These are phyloP conservation scores for Synaphobranchus kaupii DNA, from an alignment of 2,797 vertebrate genomes.

Conservation along the genomic window DNA sequence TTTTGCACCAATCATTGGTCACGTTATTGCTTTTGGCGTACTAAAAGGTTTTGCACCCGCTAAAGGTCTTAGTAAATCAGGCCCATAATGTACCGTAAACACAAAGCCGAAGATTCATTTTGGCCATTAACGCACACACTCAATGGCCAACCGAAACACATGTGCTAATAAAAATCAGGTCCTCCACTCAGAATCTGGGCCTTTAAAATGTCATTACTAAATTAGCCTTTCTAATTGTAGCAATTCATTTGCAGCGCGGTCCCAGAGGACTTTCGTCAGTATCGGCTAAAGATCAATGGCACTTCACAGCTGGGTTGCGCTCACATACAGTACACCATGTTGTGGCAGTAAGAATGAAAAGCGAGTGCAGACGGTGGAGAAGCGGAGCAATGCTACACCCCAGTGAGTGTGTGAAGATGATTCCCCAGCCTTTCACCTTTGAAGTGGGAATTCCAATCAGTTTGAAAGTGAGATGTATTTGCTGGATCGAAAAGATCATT, in stretches of 20 bases:
- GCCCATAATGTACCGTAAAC: not conserved
- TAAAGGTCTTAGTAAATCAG: no score
- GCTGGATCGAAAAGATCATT: not conserved
- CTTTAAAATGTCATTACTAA: slow-evolving; percentile 47
- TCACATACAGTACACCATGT: not conserved
- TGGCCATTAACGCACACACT: not conserved
- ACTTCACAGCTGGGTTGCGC: slow-evolving; percentile 23
- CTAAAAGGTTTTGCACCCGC: no score
- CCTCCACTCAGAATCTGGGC: slow-evolving; percentile 39
- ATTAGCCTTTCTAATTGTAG: slow-evolving; percentile 55
- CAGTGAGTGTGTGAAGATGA: not conserved
- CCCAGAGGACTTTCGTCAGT: slow-evolving; percentile 39
- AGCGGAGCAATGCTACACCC: not conserved
- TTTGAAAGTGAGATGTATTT: not conserved
- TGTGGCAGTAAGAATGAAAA: not conserved
- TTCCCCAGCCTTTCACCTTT: slow-evolving; percentile 11
- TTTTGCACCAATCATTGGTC: no score
- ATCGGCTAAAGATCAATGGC: slow-evolving; percentile 40
- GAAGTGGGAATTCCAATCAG: not conserved
- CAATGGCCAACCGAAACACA: slow-evolving; percentile 9
- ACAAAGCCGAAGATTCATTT: not conserved
- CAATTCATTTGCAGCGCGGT: slow-evolving; percentile 47
- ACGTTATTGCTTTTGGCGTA: no score
- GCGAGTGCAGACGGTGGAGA: not conserved
- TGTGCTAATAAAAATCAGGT: slow-evolving; percentile 26